Base-by-base conservation (phyloP, 2,113 vertebrate genomes). In the Acrocephalus kingi region DNA sequence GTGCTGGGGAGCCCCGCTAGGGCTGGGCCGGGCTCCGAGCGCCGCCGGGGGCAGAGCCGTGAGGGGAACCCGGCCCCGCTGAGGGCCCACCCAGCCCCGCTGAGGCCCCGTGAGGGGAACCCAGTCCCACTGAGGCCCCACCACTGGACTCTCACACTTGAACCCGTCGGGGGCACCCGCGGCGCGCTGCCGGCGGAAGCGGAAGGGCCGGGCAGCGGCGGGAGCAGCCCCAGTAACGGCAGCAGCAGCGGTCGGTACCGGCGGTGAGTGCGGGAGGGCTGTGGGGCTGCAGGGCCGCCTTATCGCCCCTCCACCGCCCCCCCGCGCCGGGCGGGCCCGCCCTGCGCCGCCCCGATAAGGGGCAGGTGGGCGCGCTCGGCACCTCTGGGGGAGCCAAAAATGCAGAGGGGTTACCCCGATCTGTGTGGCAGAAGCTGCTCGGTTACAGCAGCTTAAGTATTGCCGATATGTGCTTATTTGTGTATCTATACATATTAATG, bases 401-500 rank as follows among this genome's bases (percentile, higher is more conserved):
- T 1, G 0, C 0, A 1, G 16, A 12, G 43, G 58, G 24, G 31
- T 35, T 17, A 0, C 3, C 0, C 1, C 19, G 1, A 3, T 0
- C 10, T 7, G 30, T 0, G 43, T 11, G 54, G 30, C 6, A 7
- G 1, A 1, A n/a, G 54, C 17, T 4, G 4, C 6, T n/a, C 30
- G 0, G 33, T 6, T 39, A 39, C 2, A 2, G 41, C 4, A 28
- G 1, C 3, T 48, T 25, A 21, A 5, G 13, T 9, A 1, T 37
- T 66, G 13, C 4, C 2, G 1, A 0, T 7, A 0, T 3, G 4
- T 18, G 0, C 3, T 3, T 37, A 0, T 66, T 78, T 33, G 15
- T 2, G 1, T 54, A 1, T 2, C 2, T 20, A 0, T 59, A 0
- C 2, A 0, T 21, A 1, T 23, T 37, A 7, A 28, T 24, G 3